Evolutionary conservation across 2,113 vertebrate genomes (phyloP).

Genomic region (Psilopsiagon aurifrons): DNA sequence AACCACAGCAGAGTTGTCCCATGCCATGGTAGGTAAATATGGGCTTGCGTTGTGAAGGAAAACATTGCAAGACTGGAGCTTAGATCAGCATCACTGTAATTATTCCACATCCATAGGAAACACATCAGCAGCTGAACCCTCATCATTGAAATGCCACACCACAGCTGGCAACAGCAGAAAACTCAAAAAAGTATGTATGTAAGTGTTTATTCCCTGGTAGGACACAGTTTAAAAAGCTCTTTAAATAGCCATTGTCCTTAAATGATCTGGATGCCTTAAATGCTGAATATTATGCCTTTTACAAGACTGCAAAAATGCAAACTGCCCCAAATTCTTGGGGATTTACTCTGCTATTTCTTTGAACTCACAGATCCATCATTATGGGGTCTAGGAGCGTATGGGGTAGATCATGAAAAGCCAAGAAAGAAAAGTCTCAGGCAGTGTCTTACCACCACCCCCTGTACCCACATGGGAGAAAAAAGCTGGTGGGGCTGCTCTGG

Average conservation of each 20-base stretch:
- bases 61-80: neutral
- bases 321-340: neutral
- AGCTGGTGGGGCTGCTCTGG: neutral
- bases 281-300: neutral
- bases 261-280: neutral
- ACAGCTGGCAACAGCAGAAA: constrained; percentile 1
- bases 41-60: neutral
- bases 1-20: neutral
- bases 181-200: neutral
- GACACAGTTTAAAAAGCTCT: neutral
- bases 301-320: neutral
- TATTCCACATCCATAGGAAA: neutral
- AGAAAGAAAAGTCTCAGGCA: neutral
- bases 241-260: neutral
- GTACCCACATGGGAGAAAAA: neutral
- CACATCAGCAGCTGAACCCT: neutral
- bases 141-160: neutral
- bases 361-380: neutral
- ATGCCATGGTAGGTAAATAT: neutral
- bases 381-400: neutral
- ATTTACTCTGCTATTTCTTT: neutral
- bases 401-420: neutral
- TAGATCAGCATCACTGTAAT: neutral
- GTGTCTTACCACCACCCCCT: accelerated
- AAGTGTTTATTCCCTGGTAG: neutral